These are phyloP conservation scores for Rhyacophila brunnea DNA, from an alignment of 1,140 invertebrate genomes.

Conservation along the genomic window DNA sequence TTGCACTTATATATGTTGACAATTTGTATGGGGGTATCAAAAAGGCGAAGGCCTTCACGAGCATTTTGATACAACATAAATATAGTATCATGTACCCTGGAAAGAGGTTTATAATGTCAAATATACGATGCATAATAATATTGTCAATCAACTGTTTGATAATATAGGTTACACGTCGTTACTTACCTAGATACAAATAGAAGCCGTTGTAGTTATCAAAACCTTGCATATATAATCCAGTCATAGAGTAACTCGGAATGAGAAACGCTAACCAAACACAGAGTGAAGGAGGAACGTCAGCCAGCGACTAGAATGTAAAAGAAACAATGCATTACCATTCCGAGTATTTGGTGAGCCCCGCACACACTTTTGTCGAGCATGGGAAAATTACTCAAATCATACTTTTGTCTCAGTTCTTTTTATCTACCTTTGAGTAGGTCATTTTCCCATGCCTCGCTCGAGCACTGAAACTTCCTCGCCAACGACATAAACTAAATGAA, in stretches of 20 bases:
- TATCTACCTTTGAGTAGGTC: too few relatives aligned
- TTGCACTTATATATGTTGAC: conserved; percentile 58
- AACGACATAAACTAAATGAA: too few relatives aligned
- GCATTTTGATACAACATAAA: conserved; percentile 67
- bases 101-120: conserved; percentile 21
- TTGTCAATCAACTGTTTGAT: background rate
- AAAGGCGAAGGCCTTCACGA: conserved; percentile 69
- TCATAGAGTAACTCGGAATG: conserved; percentile 87
- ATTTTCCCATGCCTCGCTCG: too few relatives aligned
- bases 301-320: conserved; percentile 60
- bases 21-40: conserved; percentile 60
- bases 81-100: conserved; percentile 77
- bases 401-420: too few relatives aligned
- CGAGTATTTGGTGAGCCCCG: too few relatives aligned
- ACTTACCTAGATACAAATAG: conserved; percentile 70
- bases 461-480: too few relatives aligned
- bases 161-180: too few relatives aligned
- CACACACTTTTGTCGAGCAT: too few relatives aligned
- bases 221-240: conserved; percentile 70
- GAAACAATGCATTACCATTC: too few relatives aligned
- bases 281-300: conserved; percentile 61
- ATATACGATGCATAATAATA: background rate
- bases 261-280: conserved; percentile 78
- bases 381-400: too few relatives aligned
- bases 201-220: conserved; percentile 65